phyloP scores from a whole-genome alignment of 1,140 invertebrate species.

The Megathymus violae region DNA sequence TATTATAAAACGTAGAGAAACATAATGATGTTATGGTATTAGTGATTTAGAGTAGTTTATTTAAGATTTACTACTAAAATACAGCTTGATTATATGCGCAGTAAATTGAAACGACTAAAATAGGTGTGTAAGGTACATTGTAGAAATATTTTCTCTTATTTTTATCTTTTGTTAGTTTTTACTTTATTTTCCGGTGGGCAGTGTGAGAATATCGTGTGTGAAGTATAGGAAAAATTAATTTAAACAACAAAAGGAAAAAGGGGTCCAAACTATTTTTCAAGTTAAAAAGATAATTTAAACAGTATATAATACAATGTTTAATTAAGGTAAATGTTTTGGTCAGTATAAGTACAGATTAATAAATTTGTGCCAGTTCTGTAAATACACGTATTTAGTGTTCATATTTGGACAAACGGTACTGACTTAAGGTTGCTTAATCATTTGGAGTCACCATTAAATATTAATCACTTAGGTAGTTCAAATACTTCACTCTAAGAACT shows the following conservation, averaged over 20 bases:
- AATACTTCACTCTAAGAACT: conserved; percentile 21
- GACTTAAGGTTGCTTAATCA: neutral
- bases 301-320: too few species aligned
- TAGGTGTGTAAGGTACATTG: neutral
- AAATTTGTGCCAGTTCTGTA: neutral
- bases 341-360: too few species aligned
- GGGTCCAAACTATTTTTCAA: too few species aligned
- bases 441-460: neutral
- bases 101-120: too few species aligned
- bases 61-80: too few species aligned
- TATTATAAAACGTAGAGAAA: too few species aligned
- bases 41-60: too few species aligned
- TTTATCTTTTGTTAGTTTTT: conserved; percentile 1
- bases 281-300: too few species aligned
- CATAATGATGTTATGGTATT: too few species aligned
- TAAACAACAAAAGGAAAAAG: too few species aligned
- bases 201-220: conserved; percentile 12
- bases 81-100: neutral
- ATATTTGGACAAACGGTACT: too few species aligned
- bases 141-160: neutral
- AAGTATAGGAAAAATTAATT: conserved; percentile 4
- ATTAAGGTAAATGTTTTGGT: neutral
- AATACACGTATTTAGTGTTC: neutral
- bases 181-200: conserved; percentile 1
- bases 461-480: conserved; percentile 5